These are phyloP conservation scores for Pharmacophagus antenor DNA, from an alignment of 2,888 invertebrate species.

Conservation along the genomic window DNA sequence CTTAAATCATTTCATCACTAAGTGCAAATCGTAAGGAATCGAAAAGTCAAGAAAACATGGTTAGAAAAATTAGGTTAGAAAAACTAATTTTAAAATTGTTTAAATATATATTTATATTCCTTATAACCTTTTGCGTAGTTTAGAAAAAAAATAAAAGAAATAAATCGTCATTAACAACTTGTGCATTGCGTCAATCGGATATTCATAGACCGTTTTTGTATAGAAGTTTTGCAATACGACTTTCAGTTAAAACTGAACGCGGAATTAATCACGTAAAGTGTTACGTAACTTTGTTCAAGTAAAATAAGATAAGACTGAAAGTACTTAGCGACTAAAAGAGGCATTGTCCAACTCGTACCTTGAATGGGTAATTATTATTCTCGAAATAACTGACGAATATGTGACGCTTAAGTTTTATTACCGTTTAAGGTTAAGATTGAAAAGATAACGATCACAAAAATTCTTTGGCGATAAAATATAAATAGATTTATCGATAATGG, in stretches of 20 bases:
- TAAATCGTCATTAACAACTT: slow-evolving; percentile 1
- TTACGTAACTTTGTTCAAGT: slow-evolving; percentile 13
- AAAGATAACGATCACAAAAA: too few species aligned
- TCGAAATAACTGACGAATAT: too few species aligned
- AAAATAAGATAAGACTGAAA: slow-evolving; percentile 15
- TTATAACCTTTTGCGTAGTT: neutral
- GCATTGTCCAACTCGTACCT: slow-evolving; percentile 13
- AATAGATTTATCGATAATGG: too few species aligned
- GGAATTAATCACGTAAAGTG: slow-evolving; percentile 22
- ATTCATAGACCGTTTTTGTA: slow-evolving; percentile 5
- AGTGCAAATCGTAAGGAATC: too few species aligned
- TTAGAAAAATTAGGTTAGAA: too few species aligned
- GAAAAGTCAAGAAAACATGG: too few species aligned
- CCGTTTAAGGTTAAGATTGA: too few species aligned
- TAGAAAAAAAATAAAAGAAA: neutral
- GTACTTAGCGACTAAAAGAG: slow-evolving; percentile 6
- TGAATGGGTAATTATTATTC: slow-evolving; percentile 9
- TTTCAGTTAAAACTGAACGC: slow-evolving; percentile 14
- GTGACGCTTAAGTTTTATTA: too few species aligned
- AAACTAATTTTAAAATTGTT: too few species aligned
- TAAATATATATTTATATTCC: neutral
- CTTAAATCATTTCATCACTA: too few species aligned
- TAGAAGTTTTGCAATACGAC: slow-evolving; percentile 16
- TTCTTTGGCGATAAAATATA: too few species aligned
- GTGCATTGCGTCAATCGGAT: slow-evolving; percentile 1